Percentiles rank a stretch among this genome's conserved stretches.
phyloP scores from a whole-genome alignment of 2,797 vertebrate genomes.

The Brotula barbata region DNA sequence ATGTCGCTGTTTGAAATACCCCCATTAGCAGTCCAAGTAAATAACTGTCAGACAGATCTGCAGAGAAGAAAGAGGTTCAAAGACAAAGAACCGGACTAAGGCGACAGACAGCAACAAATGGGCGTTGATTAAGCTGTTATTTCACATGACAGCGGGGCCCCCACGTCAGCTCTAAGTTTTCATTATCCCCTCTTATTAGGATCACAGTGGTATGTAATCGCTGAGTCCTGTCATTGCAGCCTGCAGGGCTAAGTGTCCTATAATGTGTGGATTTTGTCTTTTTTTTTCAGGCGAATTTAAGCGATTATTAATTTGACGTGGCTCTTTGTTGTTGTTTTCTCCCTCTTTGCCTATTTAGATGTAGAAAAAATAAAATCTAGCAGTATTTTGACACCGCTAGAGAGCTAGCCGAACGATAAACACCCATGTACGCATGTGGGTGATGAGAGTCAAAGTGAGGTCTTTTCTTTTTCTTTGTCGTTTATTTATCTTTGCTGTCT shows the following conservation, averaged over 20 bases:
- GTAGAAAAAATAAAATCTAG: conserved; percentile 49
- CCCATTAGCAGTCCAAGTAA: conserved; percentile 53
- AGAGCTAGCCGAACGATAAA: conserved; percentile 42
- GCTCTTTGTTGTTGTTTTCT: conserved; percentile 61
- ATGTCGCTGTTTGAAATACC: conserved; percentile 30
- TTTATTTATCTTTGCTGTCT: conserved; percentile 34
- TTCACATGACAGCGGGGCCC: conserved; percentile 60
- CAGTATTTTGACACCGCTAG: conserved; percentile 22
- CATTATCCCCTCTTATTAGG: conserved; percentile 72
- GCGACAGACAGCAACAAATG: conserved; percentile 44
- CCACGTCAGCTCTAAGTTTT: conserved; percentile 48
- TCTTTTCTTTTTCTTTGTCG: conserved; percentile 30
- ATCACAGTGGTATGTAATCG: conserved; percentile 68
- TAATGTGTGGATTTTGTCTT: conserved; percentile 61
- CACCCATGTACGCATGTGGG: conserved; percentile 6
- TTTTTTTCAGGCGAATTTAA: conserved; percentile 57
- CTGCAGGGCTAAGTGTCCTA: conserved; percentile 58
- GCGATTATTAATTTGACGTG: conserved; percentile 74
- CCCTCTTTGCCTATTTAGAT: conserved; percentile 51
- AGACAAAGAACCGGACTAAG: conserved; percentile 28
- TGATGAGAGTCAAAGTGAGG: conserved; percentile 45
- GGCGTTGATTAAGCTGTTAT: conserved; percentile 67
- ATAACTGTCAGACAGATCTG: conserved; percentile 29
- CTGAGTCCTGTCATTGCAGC: conserved; percentile 37
- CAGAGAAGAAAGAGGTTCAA: conserved; percentile 18